phyloP scores from a whole-genome alignment of 2,113 vertebrate genomes.

The Barbus barbus region DNA sequence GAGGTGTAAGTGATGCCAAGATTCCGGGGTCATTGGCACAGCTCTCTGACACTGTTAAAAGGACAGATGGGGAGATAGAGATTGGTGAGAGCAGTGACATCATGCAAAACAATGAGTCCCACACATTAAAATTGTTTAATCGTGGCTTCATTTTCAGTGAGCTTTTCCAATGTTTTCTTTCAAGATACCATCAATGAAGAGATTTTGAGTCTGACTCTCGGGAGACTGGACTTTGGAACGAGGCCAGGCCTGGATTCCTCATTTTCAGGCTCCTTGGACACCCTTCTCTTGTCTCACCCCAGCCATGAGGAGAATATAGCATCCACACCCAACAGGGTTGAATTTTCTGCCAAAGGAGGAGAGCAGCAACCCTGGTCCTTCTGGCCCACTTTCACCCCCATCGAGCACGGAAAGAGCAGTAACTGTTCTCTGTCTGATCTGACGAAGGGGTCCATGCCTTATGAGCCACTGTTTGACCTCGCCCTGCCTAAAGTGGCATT shows the following conservation, averaged over 20 bases:
- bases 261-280: slow-evolving; percentile 77
- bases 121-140: not conserved
- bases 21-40: slow-evolving; percentile 78
- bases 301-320: slow-evolving; percentile 52
- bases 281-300: slow-evolving; percentile 2
- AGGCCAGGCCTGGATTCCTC: slow-evolving; percentile 80
- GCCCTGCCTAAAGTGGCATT: slow-evolving; percentile 87
- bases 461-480: slow-evolving; percentile 89
- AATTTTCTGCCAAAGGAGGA: slow-evolving; percentile 61
- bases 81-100: slow-evolving; percentile 73
- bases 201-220: slow-evolving; percentile 77
- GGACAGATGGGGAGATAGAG: slow-evolving; percentile 76
- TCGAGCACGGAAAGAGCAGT: slow-evolving; percentile 68
- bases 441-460: slow-evolving; percentile 70
- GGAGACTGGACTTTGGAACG: slow-evolving; percentile 70
- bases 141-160: not conserved
- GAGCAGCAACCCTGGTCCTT: slow-evolving; percentile 46
- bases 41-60: slow-evolving; percentile 78
- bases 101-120: not conserved
- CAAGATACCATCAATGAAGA: slow-evolving; percentile 82
- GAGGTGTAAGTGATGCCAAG: slow-evolving; percentile 62
- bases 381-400: slow-evolving; percentile 81
- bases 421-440: slow-evolving; percentile 14
- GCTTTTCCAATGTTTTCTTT: slow-evolving; percentile 25
- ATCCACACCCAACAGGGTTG: slow-evolving; percentile 73